Percentiles rank a stretch among this genome's conserved stretches.
Evolutionary conservation across 2,113 vertebrate species (phyloP).

Genomic region (Crotalus horridus): DNA sequence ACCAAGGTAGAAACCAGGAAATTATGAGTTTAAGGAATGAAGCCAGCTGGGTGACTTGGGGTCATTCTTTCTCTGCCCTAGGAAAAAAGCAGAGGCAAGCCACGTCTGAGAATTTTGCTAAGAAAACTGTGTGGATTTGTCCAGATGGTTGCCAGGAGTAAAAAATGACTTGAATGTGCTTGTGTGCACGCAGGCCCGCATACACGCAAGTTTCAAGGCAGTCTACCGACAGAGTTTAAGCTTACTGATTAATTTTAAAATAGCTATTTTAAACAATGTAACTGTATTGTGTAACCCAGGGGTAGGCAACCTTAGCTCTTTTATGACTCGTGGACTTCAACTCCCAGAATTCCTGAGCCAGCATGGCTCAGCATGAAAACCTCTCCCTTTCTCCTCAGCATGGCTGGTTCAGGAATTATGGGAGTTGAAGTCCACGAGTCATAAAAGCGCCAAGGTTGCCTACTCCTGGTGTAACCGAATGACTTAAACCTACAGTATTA

Average conservation of each 20-base stretch:
- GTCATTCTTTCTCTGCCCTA: not conserved
- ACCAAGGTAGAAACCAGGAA: too few species aligned
- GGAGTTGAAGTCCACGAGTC: too few species aligned
- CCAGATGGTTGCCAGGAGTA: not conserved
- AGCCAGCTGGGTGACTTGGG: not conserved
- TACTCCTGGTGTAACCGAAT: not conserved
- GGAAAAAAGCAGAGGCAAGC: not conserved
- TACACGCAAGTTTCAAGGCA: not conserved
- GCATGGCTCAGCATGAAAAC: too few species aligned
- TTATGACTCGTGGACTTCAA: too few species aligned
- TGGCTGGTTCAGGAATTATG: too few species aligned
- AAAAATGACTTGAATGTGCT: not conserved
- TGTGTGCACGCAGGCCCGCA: not conserved
- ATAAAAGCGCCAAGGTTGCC: too few species aligned
- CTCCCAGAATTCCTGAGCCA: too few species aligned
- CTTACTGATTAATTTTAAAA: not conserved
- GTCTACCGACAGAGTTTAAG: not conserved
- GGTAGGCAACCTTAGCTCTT: too few species aligned
- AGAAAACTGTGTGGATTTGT: not conserved
- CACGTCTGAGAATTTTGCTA: not conserved
- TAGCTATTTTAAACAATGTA: not conserved
- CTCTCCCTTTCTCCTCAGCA: too few species aligned
- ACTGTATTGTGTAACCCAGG: not conserved
- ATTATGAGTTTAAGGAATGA: not conserved
- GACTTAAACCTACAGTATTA: not conserved